Conservation (phyloP, 2,797 vertebrate genomes). For the Triplophysa bombifrons region DNA sequence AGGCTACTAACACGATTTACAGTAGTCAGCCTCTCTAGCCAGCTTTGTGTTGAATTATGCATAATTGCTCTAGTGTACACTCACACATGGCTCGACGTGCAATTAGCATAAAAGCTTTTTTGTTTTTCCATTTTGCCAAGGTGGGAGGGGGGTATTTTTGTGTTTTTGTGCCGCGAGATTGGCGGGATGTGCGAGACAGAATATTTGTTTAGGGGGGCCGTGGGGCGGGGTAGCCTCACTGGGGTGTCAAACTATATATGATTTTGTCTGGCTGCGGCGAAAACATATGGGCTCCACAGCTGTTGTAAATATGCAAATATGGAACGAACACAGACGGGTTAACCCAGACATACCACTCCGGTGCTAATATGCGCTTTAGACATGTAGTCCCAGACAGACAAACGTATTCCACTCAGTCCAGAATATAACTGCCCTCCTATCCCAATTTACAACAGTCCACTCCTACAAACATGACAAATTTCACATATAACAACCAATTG, state of each 20-base stretch:
- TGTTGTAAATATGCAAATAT: slow-evolving; percentile 74
- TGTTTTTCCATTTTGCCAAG: slow-evolving; percentile 58
- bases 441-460: slow-evolving; percentile 37
- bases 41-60: slow-evolving; percentile 73
- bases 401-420: slow-evolving; percentile 6
- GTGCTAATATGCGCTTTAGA: slow-evolving; percentile 52
- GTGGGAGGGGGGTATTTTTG: slow-evolving; percentile 11
- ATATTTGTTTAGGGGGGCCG: slow-evolving; percentile 43
- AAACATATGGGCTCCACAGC: slow-evolving; percentile 68
- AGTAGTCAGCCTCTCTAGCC: slow-evolving; percentile 57
- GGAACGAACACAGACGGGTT: slow-evolving; percentile 35
- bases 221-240: slow-evolving; percentile 33
- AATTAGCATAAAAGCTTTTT: slow-evolving; percentile 79
- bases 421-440: slow-evolving; percentile 15
- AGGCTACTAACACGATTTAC: slow-evolving; percentile 61
- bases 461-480: not conserved
- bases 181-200: slow-evolving; percentile 50
- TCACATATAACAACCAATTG: slow-evolving; percentile 11
- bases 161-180: slow-evolving; percentile 56
- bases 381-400: slow-evolving; percentile 54
- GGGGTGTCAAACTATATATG: slow-evolving; percentile 57
- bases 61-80: slow-evolving; percentile 68
- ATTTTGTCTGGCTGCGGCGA: slow-evolving; percentile 58
- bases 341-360: slow-evolving; percentile 58
- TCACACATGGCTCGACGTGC: slow-evolving; percentile 65